Evolutionary conservation across 2,797 vertebrate genomes (phyloP).

Genomic region (Acanthopagrus latus): DNA sequence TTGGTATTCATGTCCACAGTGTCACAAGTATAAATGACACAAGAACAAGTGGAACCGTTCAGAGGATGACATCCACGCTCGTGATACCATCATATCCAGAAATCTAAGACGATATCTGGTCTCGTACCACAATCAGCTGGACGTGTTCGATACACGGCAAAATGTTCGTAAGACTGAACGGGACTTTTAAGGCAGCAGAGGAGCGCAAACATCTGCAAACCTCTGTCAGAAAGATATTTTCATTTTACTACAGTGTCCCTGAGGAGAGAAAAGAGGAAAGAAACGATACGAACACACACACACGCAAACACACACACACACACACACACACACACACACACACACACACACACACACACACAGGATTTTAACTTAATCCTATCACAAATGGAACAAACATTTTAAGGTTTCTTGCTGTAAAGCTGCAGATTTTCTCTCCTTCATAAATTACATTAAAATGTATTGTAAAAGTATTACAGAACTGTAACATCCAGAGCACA

Average conservation of each 20-base stretch:
- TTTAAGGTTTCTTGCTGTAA: background rate
- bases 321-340: background rate
- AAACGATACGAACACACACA: background rate
- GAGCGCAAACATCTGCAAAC: background rate
- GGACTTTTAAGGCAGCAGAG: background rate
- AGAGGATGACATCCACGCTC: too few species aligned
- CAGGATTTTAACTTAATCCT: background rate
- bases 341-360: background rate
- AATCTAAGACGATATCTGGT: too few species aligned
- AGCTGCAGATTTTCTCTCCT: background rate
- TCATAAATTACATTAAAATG: background rate
- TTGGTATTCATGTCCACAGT: too few species aligned
- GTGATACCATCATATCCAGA: too few species aligned
- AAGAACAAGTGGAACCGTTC: too few species aligned
- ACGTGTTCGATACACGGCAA: background rate
- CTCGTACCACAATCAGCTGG: too few species aligned
- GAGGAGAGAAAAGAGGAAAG: background rate
- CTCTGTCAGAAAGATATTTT: background rate
- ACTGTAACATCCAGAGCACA: background rate
- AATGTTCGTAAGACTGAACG: background rate
- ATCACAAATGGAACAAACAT: background rate
- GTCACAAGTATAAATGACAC: too few species aligned
- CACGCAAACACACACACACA: background rate
- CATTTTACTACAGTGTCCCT: background rate
- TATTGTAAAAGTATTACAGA: background rate